phyloP scores from a whole-genome alignment of 2,113 vertebrate species.

The Anoplopoma fimbria region DNA sequence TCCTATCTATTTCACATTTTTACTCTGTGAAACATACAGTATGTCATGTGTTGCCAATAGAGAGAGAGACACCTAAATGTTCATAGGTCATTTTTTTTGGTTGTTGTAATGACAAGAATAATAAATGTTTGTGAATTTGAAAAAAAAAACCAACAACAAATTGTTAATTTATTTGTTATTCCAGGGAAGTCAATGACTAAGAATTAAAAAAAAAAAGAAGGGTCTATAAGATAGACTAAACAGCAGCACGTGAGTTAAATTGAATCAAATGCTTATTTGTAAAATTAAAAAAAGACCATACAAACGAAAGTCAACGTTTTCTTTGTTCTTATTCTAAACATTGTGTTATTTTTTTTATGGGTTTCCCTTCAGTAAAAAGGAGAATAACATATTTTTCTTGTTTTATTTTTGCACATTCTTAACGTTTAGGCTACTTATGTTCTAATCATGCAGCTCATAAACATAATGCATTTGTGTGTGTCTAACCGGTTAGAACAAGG shows the following conservation, averaged over 20 bases:
- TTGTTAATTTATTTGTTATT: conserved; percentile 69
- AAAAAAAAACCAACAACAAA: conserved; percentile 47
- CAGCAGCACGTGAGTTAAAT: background rate
- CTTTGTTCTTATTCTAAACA: background rate
- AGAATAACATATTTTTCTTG: background rate
- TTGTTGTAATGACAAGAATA: conserved; percentile 90
- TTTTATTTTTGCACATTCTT: background rate
- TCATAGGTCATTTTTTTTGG: conserved; percentile 85
- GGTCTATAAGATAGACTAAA: background rate
- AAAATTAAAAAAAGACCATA: background rate
- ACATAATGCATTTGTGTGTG: conserved; percentile 4
- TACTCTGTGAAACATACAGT: conserved; percentile 87
- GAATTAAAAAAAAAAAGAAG: background rate
- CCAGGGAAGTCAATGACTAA: background rate
- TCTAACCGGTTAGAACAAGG: background rate
- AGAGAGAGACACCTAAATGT: conserved; percentile 83
- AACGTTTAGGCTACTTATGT: no score
- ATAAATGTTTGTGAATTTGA: conserved; percentile 95
- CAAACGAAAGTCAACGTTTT: background rate
- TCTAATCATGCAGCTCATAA: background rate
- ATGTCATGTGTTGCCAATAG: conserved; percentile 87
- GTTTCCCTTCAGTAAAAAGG: background rate
- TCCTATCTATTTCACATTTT: conserved; percentile 86
- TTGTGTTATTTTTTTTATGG: background rate
- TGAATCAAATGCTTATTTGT: background rate